Evolutionary conservation across 1,140 invertebrate species (phyloP).

Genomic region (Saccostrea glomerata): DNA sequence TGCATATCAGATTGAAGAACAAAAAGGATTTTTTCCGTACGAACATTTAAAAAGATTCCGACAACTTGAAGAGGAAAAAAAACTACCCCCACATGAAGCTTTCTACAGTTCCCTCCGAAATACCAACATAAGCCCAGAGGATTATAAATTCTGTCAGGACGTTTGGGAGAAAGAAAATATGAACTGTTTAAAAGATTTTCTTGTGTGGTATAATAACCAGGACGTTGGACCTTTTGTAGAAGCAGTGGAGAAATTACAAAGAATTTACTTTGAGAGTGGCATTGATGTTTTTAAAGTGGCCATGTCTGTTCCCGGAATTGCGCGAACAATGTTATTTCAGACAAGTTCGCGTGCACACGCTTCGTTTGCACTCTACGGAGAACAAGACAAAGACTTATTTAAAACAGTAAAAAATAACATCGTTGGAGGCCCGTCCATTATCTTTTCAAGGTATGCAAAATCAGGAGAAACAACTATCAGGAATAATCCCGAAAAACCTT

Average conservation of each 20-base stretch:
- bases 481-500: neutral
- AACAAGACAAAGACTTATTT: slow-evolving; percentile 54
- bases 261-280: slow-evolving; percentile 32
- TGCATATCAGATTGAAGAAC: slow-evolving; percentile 41
- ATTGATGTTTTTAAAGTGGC: slow-evolving; percentile 29
- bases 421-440: slow-evolving; percentile 51
- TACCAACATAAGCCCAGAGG: neutral
- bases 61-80: slow-evolving; percentile 22
- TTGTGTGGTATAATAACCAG: slow-evolving; percentile 39
- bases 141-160: neutral
- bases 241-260: slow-evolving; percentile 11
- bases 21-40: slow-evolving; percentile 62
- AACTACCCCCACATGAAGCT: neutral
- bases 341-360: neutral
- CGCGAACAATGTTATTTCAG: slow-evolving; percentile 4
- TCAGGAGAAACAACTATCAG: slow-evolving; percentile 42
- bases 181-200: slow-evolving; percentile 24
- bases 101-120: neutral
- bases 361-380: slow-evolving; percentile 20
- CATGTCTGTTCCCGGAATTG: neutral
- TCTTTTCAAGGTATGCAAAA: slow-evolving; percentile 55
- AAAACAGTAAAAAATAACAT: slow-evolving; percentile 39
- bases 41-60: slow-evolving; percentile 53
- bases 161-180: slow-evolving; percentile 9
- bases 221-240: slow-evolving; percentile 30